Evolutionary conservation across 2,888 invertebrate genomes (phyloP).

Genomic region (Tetanocera ferruginea): DNA sequence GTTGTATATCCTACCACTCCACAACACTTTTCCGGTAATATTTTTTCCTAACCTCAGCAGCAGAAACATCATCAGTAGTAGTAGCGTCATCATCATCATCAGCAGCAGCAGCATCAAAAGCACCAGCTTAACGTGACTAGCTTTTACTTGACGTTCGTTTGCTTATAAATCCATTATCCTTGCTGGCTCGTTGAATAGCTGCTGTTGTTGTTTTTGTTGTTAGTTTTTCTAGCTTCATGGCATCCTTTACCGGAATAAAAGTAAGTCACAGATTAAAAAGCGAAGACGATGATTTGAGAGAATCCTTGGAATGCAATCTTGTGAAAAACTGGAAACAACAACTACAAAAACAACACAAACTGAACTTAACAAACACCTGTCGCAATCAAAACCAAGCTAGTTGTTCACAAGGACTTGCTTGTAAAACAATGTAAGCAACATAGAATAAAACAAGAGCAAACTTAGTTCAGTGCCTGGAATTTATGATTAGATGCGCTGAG

Average conservation of each 20-base stretch:
- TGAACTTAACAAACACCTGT: constrained; percentile 15
- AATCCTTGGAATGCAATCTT: constrained; percentile 9
- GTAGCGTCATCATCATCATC: neutral
- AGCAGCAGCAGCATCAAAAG: neutral
- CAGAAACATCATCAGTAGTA: neutral
- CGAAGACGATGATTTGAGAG: constrained; percentile 4
- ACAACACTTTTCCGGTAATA: too few species aligned
- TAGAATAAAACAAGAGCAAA: neutral
- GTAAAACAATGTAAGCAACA: neutral
- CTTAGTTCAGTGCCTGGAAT: neutral
- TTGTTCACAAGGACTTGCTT: neutral
- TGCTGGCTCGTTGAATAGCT: constrained; percentile 2
- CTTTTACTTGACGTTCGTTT: neutral
- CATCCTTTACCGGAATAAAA: neutral
- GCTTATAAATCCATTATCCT: neutral
- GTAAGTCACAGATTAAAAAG: neutral
- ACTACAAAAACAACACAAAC: neutral
- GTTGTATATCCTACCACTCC: too few species aligned
- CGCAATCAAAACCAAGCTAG: neutral
- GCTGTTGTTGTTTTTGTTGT: neutral
- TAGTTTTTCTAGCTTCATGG: neutral
- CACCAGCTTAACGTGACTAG: neutral
- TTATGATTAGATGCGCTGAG: constrained; percentile 1
- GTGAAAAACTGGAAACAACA: constrained; percentile 3
- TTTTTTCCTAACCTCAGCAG: neutral